Percentiles rank a stretch among this genome's conserved stretches.
Conservation (phyloP, 2,113 vertebrate species). For the Platysteira castanea region DNA sequence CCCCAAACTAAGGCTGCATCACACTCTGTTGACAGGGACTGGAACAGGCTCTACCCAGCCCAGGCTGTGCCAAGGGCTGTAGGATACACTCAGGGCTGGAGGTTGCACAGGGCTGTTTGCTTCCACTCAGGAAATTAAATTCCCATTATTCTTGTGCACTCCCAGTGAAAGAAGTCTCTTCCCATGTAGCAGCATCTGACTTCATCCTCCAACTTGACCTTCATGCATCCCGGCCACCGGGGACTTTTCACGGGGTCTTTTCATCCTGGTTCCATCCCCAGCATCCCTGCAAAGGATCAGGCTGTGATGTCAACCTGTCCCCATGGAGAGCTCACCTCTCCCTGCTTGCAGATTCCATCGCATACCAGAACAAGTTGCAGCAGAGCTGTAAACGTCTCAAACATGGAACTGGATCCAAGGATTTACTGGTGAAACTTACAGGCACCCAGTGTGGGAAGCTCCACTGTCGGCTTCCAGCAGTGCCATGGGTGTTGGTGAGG, state of each 20-base stretch:
- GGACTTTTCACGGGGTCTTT: neutral
- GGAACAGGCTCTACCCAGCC: neutral
- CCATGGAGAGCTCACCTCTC: neutral
- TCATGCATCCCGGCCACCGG: fast-evolving
- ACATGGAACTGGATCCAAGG: neutral
- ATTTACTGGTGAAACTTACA: neutral
- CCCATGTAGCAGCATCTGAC: neutral
- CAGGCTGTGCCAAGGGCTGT: neutral
- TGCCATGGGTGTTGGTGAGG: fast-evolving
- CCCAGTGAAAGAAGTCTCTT: neutral
- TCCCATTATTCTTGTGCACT: neutral
- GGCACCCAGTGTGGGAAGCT: neutral
- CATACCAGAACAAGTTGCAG: neutral
- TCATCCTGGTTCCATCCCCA: neutral
- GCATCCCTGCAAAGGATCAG: neutral
- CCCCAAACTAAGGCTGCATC: neutral
- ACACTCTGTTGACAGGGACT: neutral
- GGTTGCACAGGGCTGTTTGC: neutral
- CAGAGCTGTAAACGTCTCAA: neutral
- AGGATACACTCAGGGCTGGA: neutral
- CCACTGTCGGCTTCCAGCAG: neutral
- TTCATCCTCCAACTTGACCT: neutral
- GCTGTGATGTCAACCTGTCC: neutral
- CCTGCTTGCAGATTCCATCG: neutral
- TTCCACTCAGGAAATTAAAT: neutral